phyloP scores from a whole-genome alignment of 1,140 invertebrate genomes.

The Meloidogyne hapla region DNA sequence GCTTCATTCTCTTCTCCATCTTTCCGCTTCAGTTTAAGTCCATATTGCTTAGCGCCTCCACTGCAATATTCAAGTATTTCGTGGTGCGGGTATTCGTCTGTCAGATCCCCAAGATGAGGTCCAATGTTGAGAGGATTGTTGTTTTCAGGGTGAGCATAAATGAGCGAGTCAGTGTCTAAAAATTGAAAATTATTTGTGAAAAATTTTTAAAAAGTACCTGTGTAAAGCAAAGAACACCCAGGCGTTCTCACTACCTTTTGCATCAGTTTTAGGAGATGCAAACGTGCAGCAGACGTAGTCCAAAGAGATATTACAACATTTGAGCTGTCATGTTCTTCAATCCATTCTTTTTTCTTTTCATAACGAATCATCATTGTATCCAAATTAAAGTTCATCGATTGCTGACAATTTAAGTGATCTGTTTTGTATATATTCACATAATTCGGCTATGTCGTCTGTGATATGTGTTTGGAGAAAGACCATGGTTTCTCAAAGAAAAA shows the following conservation, averaged over 20 bases:
- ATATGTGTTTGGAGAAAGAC: conserved; percentile 6
- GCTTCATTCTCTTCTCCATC: neutral
- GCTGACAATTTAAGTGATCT: conserved; percentile 3
- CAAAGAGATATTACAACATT: conserved; percentile 17
- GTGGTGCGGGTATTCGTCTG: neutral
- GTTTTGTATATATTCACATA: neutral
- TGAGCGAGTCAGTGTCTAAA: conserved; percentile 11
- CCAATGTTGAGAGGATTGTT: neutral
- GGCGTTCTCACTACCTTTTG: conserved; percentile 7
- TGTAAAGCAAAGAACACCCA: neutral
- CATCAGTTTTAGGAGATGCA: conserved; percentile 4
- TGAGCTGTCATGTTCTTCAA: conserved; percentile 7
- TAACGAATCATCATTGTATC: conserved; percentile 9
- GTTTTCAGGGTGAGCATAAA: neutral
- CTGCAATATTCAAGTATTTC: neutral
- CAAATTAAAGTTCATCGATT: conserved; percentile 2
- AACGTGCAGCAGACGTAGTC: conserved; percentile 7
- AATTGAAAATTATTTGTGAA: too few relatives aligned
- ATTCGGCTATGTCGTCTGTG: neutral
- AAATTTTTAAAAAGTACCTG: neutral
- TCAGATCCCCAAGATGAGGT: conserved; percentile 5
- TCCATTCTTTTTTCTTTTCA: conserved; percentile 7
- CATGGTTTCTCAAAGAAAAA: conserved; percentile 2
- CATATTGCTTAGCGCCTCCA: neutral
- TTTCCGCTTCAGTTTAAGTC: neutral